Conservation (phyloP, 2,113 vertebrate species). For the Mystacornis crossleyi region DNA sequence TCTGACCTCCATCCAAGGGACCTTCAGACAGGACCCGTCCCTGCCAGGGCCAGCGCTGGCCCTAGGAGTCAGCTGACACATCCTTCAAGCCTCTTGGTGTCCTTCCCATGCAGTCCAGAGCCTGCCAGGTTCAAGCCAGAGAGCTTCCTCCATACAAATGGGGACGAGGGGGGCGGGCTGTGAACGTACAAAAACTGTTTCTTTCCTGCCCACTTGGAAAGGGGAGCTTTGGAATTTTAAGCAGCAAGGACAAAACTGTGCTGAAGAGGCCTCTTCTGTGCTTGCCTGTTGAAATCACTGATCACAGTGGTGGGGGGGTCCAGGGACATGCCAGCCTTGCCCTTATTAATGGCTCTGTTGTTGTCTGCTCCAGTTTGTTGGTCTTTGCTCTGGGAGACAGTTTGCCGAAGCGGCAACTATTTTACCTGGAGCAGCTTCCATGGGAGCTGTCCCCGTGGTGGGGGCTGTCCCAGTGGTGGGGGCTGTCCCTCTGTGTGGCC, state of each 20-base stretch:
- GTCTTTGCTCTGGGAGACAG: neutral
- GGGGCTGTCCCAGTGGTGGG: neutral
- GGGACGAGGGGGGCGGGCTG: neutral
- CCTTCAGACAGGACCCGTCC: rapidly evolving
- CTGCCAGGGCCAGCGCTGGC: neutral
- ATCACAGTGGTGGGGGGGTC: neutral
- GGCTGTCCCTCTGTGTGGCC: neutral
- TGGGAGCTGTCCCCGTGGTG: rapidly evolving
- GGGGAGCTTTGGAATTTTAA: slow-evolving; percentile 53
- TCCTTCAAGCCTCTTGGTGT: neutral
- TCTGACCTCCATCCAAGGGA: neutral
- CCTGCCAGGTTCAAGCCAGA: slow-evolving; percentile 7
- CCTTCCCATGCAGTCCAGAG: neutral
- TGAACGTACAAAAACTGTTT: neutral
- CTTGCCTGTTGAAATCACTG: neutral
- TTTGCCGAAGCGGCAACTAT: neutral
- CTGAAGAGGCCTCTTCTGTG: slow-evolving; percentile 37
- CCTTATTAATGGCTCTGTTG: slow-evolving; percentile 44
- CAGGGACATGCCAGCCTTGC: slow-evolving; percentile 24
- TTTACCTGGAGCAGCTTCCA: neutral
- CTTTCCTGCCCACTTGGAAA: slow-evolving; percentile 10
- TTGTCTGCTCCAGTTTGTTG: slow-evolving; percentile 43
- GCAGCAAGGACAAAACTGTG: slow-evolving; percentile 54
- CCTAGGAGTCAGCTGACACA: neutral
- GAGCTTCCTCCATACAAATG: neutral